Base-by-base conservation (phyloP, 2,113 vertebrate species). In the Octodon degus region DNA sequence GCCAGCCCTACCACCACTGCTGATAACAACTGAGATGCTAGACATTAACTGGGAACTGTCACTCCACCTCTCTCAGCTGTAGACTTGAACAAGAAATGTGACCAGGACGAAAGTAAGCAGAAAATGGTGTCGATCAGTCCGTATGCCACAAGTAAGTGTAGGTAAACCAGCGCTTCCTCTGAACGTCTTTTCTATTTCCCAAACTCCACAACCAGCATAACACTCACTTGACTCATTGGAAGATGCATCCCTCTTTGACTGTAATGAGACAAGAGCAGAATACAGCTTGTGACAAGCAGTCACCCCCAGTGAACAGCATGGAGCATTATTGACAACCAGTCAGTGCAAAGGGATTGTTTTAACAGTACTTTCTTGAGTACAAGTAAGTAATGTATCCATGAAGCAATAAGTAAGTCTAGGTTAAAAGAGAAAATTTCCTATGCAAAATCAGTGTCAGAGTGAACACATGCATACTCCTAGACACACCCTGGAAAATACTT, bases 371-470 rank as follows among this genome's bases (percentile, higher is more conserved):
- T 20, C 55, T 80, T 93, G 12, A 90, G 32, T 92, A 4, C 80
- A 92, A 94, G 6, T 80, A 93, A 90, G 91, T 25, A 86, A 79
- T n/a, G 10, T 81, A 74, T 82, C 11, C 60, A 22, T 47, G 55
- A 89, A 85, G 34, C 27, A 82, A 94, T 67, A 92, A 16, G 13
- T 20, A 19, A 86, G 32, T 37, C 25, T 34, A 12, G 13, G 81
- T 53, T 68, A 77, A 89, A 92, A 76, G 40, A 70, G 91, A 93
- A 91, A 63, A 70, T 8, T 8, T 55, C 5, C 53, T 32, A 47
- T 62, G 55, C 7, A 92, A 65, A 86, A 83, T 60, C 74, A 86
- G 27, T 72, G 47, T 86, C 34, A 77, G 47, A 85, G 10, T 79
- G 55, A 80, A 79, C 40, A 74, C 20, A 65, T 53, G 34, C 2